Evolutionary conservation across 2,888 invertebrate genomes (phyloP).

Genomic region (Pseudoips prasinana): DNA sequence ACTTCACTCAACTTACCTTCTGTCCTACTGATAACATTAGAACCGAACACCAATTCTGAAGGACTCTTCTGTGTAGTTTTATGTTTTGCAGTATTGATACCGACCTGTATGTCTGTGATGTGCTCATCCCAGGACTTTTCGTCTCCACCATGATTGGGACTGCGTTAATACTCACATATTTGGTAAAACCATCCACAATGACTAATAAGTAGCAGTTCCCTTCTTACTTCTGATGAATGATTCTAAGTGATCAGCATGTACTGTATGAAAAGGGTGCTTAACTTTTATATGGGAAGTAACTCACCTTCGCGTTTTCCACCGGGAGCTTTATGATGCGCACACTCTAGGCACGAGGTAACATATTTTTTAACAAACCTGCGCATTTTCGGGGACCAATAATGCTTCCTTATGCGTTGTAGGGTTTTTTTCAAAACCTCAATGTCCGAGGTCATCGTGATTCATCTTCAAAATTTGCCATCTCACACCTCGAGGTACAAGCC

Average conservation of each 20-base stretch:
- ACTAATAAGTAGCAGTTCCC: constrained; percentile 1
- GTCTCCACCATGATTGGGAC: not conserved
- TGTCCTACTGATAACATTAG: not conserved
- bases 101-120: constrained; percentile 1
- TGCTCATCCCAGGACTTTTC: constrained; percentile 1
- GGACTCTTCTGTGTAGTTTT: constrained; percentile 2
- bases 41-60: not conserved
- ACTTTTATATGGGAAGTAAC: constrained; percentile 1
- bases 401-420: not conserved
- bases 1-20: not conserved
- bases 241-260: constrained; percentile 2
- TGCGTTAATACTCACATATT: constrained; percentile 1
- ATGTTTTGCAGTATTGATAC: constrained; percentile 1
- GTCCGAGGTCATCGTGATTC: constrained; percentile 31
- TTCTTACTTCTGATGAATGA: not conserved
- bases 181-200: constrained; percentile 1
- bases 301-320: constrained; percentile 13
- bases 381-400: constrained; percentile 9
- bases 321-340: constrained; percentile 2
- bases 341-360: constrained; percentile 7
- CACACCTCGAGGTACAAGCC: constrained; percentile 27
- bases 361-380: constrained; percentile 6
- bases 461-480: constrained; percentile 25
- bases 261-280: not conserved
- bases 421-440: constrained; percentile 30